A percentile compares a stretch with the other conserved stretches of the same genome.
Conservation (phyloP, 2,888 invertebrate species). For the Sarcophaga carnaria region DNA sequence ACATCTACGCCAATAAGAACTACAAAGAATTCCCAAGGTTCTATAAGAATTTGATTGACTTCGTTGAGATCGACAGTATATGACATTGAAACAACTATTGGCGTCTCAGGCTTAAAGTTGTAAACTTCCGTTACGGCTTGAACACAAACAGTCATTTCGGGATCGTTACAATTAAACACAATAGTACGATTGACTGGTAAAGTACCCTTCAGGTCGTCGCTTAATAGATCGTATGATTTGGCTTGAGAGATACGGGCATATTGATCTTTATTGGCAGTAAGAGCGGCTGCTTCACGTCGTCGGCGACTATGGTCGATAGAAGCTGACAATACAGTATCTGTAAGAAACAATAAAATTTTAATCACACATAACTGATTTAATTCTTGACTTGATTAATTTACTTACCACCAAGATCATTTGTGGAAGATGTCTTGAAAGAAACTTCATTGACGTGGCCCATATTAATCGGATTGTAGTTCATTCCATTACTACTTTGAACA, state of each 20-base stretch:
- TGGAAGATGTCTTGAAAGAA: conserved; percentile 31
- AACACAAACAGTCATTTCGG: conserved; percentile 77
- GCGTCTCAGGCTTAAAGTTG: conserved; percentile 78
- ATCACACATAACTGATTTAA: background rate
- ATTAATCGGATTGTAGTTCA: conserved; percentile 71
- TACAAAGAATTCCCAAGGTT: conserved; percentile 81
- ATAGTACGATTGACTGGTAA: conserved; percentile 81
- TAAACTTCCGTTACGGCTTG: conserved; percentile 78
- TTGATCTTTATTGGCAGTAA: conserved; percentile 76
- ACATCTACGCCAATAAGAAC: conserved; percentile 77
- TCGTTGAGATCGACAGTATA: conserved; percentile 79
- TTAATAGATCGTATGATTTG: conserved; percentile 76
- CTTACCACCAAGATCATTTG: conserved; percentile 46
- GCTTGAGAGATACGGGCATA: conserved; percentile 77
- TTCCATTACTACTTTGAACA: conserved; percentile 63
- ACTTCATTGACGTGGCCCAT: conserved; percentile 73
- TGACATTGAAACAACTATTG: conserved; percentile 77
- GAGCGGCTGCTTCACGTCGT: conserved; percentile 74
- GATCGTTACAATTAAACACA: conserved; percentile 80
- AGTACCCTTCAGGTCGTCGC: conserved; percentile 78
- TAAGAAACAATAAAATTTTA: background rate
- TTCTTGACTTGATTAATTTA: conserved; percentile 1
- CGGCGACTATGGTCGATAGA: conserved; percentile 72
- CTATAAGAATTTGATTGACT: conserved; percentile 80
- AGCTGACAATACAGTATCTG: conserved; percentile 73